phyloP scores from a whole-genome alignment of 2,888 invertebrate species.

The Drosophila trichaetosa region DNA sequence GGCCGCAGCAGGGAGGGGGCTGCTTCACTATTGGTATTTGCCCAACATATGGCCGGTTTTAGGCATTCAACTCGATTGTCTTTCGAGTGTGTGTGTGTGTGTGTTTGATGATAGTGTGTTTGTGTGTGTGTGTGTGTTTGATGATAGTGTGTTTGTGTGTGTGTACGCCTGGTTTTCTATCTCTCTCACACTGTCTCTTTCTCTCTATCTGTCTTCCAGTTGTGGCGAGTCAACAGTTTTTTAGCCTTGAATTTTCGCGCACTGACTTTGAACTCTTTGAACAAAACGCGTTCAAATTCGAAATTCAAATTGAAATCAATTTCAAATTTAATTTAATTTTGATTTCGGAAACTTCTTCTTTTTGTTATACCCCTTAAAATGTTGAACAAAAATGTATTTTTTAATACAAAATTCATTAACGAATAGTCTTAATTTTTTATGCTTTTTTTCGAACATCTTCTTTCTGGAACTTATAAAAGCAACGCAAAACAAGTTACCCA shows the following conservation, averaged over 20 bases:
- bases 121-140: slow-evolving; percentile 5
- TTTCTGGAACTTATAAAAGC: not conserved
- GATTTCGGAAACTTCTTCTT: slow-evolving; percentile 27
- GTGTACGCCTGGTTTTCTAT: slow-evolving; percentile 17
- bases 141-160: slow-evolving; percentile 9
- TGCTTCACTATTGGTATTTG: slow-evolving; percentile 50
- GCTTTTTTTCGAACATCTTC: not conserved
- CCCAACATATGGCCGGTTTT: slow-evolving; percentile 63
- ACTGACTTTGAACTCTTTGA: slow-evolving; percentile 73
- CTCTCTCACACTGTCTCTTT: not conserved
- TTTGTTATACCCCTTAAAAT: slow-evolving; percentile 16
- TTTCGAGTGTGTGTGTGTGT: slow-evolving; percentile 16
- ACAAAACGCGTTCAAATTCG: slow-evolving; percentile 42
- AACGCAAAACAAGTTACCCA: too few species aligned
- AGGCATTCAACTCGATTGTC: slow-evolving; percentile 41
- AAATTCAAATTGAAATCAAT: slow-evolving; percentile 80
- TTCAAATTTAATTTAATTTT: slow-evolving; percentile 68
- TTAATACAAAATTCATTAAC: not conserved
- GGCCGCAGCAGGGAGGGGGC: not conserved
- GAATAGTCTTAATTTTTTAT: not conserved
- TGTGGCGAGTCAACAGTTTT: slow-evolving; percentile 41
- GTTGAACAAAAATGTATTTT: not conserved
- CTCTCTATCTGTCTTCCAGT: slow-evolving; percentile 5
- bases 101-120: too few species aligned
- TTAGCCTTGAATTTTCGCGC: slow-evolving; percentile 70